Conservation (phyloP, 30 jellyfish, hydroid and myxozoan genomes). For the Cassiopea andromeda region DNA sequence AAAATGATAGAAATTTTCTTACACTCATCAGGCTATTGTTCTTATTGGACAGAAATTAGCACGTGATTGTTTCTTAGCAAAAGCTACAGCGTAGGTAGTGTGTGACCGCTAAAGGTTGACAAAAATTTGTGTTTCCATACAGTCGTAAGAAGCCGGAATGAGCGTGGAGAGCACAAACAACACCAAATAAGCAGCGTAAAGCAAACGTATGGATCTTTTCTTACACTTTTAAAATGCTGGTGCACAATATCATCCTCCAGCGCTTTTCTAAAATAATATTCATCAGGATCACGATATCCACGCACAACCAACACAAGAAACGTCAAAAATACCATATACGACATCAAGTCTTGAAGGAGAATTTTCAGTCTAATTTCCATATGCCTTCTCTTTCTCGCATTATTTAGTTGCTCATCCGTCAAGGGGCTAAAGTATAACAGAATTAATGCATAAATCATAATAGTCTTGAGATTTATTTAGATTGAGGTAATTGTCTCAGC, state of each 20-base stretch:
- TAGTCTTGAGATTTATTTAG: too few relatives aligned
- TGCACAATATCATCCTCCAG: conserved; percentile 47
- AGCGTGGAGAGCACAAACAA: too few relatives aligned
- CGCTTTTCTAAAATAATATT: conserved; percentile 52
- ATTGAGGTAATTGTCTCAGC: too few relatives aligned
- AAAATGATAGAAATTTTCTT: too few relatives aligned
- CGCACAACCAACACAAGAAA: conserved; percentile 67
- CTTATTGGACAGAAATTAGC: too few relatives aligned
- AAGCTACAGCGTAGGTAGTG: too few relatives aligned
- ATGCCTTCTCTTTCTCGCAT: conserved; percentile 59
- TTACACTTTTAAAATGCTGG: conserved; percentile 35
- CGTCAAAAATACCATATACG: conserved; percentile 58
- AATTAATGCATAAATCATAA: too few relatives aligned
- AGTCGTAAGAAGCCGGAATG: too few relatives aligned
- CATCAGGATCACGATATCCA: conserved; percentile 80
- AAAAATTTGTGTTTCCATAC: too few relatives aligned
- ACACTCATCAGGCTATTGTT: too few relatives aligned
- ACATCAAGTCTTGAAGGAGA: conserved; percentile 59
- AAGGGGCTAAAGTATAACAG: conserved; percentile 49
- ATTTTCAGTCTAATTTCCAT: conserved; percentile 61
- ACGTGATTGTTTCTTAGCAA: too few relatives aligned
- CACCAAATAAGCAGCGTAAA: neutral
- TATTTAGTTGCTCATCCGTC: conserved; percentile 60
- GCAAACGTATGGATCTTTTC: neutral
- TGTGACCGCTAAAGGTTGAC: too few relatives aligned